Base-by-base conservation (phyloP, 2,797 vertebrate species). In the Nyctibius grandis region DNA sequence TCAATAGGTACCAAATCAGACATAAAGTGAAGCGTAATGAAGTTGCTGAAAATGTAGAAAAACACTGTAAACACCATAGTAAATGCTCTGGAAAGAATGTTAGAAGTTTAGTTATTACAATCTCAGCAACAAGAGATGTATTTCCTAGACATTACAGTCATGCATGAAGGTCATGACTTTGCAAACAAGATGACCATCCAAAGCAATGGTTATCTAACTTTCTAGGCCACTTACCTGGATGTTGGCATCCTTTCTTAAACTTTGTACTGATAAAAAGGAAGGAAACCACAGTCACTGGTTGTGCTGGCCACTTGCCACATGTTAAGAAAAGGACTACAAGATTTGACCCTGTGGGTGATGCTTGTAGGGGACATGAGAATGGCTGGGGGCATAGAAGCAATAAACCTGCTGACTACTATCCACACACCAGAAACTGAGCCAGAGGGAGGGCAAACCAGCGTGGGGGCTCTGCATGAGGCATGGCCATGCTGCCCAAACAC, bases 271-370 rank as follows among this genome's bases (percentile, higher is more conserved):
- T 36, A 40, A 65, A 79, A 33, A 45, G 13, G 34, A 69, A 77
- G 20, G 12, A 82, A 88, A 31, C 8, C 10, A 44, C 34, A 40
- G 51, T 51, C 13, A 19, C 12, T 44, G 16, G 11, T 31, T 42
- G 8, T 40, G 23, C 40, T 76, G n/a, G 13, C 73, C 25, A 14
- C 17, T 54, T 1, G 0, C 22, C 15, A 9, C 0, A 0, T 11
- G 23, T 36, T 77, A 73, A 38, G 33, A 31, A 82, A 63, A 84
- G 11, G 31, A n/a, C 10, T 18, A 22, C 0, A 0, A 80, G 9
- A 33, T 51, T 51, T 80, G n/a, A 65, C 12, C 28, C 9, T 36
- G 29, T 47, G 31, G 6, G 9, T 40, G 20, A 38, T 31, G 20
- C 19, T 50, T 63, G 16, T 12, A 29, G 9, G 33, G 14, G 6